Base-by-base conservation (phyloP, 2,113 vertebrate genomes). In the Ciconia stormi region DNA sequence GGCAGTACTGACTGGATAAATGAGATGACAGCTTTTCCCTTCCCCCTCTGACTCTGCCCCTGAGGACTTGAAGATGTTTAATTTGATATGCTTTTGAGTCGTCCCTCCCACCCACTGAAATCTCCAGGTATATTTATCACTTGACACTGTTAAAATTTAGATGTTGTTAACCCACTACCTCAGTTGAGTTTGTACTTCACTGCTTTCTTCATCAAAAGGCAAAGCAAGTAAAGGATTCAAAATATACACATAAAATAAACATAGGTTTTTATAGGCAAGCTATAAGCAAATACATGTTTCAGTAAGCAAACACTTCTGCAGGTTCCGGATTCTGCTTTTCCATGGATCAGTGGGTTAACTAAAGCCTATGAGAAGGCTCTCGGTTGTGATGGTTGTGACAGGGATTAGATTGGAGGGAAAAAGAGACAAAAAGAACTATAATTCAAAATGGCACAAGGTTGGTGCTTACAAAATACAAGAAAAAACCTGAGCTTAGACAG, bases 271-370 rank as follows among this genome's bases (percentile, higher is more conserved):
- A 47, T 58, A 23, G 50, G 29, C 25, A 73, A 42, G 38, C 36
- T 70, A 16, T 21, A 79, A 87, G 56, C 11, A 96, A 72, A 85
- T 87, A 19, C 0, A 56, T 29, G 36, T 91, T 94, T 91, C 62
- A 65, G 62, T 49, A 80, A 82, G 49, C 30, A 91, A 82, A 70
- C 16, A 21, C 34, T 91, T 88, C 55, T 91, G 62, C 73, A 86
- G 36, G 46, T 81, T 87, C 62, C 87, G 56, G 27, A 44, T 89
- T 82, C 78, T 90, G 58, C 62, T 77, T 95, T 91, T 93, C 81
- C 70, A 63, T 94, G 97, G 87, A 93, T 94, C 87, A 93, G n/a
- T 97, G 95, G 42, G 87, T 96, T 90, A 77, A 85, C 89, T 73
- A 82, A 95, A 95, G 66, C 78, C 77, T 92, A 16, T 72, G 80